These are phyloP conservation scores for Eremobia ochroleuca DNA, from an alignment of 2,888 invertebrate species.

Conservation along the genomic window DNA sequence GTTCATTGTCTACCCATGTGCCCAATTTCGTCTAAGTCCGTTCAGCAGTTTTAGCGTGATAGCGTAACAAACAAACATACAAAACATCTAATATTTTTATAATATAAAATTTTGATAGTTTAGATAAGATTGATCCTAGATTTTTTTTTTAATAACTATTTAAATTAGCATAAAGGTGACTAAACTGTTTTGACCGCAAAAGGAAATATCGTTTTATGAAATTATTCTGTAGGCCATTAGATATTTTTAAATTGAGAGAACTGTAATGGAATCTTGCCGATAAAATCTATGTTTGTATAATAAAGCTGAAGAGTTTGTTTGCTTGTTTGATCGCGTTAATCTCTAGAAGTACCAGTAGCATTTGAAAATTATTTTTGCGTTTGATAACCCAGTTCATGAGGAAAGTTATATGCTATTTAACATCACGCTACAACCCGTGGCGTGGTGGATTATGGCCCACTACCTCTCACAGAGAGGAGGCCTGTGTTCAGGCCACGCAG, in stretches of 20 bases:
- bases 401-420: background rate
- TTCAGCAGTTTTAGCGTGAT: background rate
- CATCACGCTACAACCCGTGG: background rate
- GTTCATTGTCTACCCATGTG: background rate
- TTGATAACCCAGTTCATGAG: background rate
- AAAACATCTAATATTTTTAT: background rate
- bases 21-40: no score
- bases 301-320: background rate
- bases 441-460: no score
- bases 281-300: constrained; percentile 4
- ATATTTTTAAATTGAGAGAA: constrained; percentile 19
- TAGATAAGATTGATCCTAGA: constrained; percentile 15
- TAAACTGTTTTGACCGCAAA: constrained; percentile 45
- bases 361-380: background rate
- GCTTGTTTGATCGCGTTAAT: background rate
- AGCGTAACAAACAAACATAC: background rate
- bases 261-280: constrained; percentile 14
- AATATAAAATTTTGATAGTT: background rate
- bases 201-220: constrained; percentile 27
- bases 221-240: constrained; percentile 16
- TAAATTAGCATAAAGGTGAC: constrained; percentile 48
- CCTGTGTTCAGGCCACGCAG: no score
- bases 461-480: no score
- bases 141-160: background rate
- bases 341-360: no score